Evolutionary conservation across 1,140 invertebrate genomes (phyloP).

Genomic region (Halesus radiatus): DNA sequence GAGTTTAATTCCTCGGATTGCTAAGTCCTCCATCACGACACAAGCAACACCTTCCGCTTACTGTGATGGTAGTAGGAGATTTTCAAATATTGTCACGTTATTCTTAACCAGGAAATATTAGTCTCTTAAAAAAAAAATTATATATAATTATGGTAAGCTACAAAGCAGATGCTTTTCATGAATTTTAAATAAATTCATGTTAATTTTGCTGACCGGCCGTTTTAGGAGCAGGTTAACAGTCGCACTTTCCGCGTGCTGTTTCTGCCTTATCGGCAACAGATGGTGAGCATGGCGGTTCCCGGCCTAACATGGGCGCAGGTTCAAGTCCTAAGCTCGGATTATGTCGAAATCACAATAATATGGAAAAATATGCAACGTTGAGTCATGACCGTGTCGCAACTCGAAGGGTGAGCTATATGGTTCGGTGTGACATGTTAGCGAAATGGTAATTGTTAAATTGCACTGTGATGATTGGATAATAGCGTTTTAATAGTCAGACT

Average conservation of each 20-base stretch:
- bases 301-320: neutral
- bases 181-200: too few species aligned
- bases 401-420: neutral
- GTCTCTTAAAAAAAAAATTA: too few species aligned
- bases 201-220: neutral
- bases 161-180: too few species aligned
- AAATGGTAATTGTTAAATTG: neutral
- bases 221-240: neutral
- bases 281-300: neutral
- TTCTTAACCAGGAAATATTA: too few species aligned
- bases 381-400: neutral
- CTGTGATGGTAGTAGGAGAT: too few species aligned
- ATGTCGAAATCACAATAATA: neutral
- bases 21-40: too few species aligned
- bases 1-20: too few species aligned
- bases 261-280: slow-evolving; percentile 15
- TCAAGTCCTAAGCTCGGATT: neutral
- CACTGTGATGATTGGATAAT: neutral
- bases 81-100: too few species aligned
- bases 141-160: too few species aligned
- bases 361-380: neutral
- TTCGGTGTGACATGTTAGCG: neutral
- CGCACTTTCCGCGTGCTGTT: neutral
- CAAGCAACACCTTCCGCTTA: too few species aligned
- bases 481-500: neutral